Conservation (phyloP, 2,797 vertebrate species). For the Pitangus sulphuratus region DNA sequence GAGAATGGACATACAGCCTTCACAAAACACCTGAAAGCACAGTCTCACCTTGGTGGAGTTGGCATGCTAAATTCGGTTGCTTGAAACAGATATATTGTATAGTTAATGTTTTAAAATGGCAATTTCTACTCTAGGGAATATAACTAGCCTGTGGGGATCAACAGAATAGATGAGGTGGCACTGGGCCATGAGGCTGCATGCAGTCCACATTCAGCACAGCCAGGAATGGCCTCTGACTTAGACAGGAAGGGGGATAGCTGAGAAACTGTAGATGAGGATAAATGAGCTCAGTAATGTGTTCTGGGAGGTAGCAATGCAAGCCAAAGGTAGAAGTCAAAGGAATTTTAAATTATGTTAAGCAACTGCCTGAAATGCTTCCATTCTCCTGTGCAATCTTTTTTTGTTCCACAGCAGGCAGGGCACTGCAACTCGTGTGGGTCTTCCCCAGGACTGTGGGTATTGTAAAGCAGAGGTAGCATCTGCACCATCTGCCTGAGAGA, state of each 20-base stretch:
- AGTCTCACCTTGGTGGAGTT: neutral
- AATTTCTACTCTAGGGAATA: neutral
- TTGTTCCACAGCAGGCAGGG: neutral
- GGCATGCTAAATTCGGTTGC: neutral
- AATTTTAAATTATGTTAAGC: neutral
- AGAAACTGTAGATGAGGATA: neutral
- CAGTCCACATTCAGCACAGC: neutral
- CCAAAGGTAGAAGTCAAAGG: neutral
- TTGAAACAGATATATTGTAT: neutral
- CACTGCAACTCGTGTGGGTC: neutral
- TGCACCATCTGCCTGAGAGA: neutral
- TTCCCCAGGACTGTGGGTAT: rapidly evolving
- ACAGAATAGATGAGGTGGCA: neutral
- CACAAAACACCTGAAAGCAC: neutral
- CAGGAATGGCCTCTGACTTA: neutral
- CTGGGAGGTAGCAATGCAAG: neutral
- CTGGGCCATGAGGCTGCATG: neutral
- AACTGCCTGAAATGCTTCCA: neutral
- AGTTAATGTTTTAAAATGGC: neutral
- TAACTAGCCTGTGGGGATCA: neutral
- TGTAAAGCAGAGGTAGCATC: neutral
- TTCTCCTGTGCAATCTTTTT: neutral
- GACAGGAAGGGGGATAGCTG: neutral
- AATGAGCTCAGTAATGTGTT: neutral
- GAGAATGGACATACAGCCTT: neutral